phyloP scores from a whole-genome alignment of 2,888 invertebrate genomes.

The Ceramica pisi region DNA sequence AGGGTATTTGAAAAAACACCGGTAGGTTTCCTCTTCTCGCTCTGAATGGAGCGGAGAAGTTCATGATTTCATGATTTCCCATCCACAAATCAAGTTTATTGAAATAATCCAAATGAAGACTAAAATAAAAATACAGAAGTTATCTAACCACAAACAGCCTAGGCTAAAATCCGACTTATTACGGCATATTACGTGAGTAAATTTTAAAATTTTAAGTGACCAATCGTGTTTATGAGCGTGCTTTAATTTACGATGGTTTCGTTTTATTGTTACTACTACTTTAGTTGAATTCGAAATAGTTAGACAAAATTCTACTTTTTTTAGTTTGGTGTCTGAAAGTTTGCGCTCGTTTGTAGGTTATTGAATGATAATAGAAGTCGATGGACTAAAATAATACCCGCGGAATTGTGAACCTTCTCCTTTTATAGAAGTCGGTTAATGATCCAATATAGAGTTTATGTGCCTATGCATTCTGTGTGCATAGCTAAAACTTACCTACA shows the following conservation, averaged over 20 bases:
- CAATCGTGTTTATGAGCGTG: conserved; percentile 57
- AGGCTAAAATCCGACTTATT: conserved; percentile 8
- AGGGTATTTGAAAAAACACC: too few species aligned
- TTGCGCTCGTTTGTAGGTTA: too few species aligned
- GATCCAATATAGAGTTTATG: too few species aligned
- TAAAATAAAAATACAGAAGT: conserved; percentile 6
- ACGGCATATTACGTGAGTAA: conserved; percentile 36
- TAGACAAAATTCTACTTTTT: neutral
- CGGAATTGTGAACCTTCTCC: too few species aligned
- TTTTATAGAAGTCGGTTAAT: too few species aligned
- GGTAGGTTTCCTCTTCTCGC: too few species aligned
- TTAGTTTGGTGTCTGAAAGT: neutral
- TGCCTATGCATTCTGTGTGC: too few species aligned
- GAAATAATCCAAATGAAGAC: conserved; percentile 8
- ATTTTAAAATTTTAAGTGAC: conserved; percentile 34
- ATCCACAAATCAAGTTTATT: neutral
- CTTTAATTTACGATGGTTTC: conserved; percentile 46
- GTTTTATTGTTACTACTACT: conserved; percentile 35
- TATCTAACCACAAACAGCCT: conserved; percentile 7
- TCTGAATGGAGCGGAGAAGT: too few species aligned
- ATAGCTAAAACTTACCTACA: too few species aligned
- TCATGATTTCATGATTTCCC: too few species aligned
- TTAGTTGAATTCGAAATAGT: neutral
- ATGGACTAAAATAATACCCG: too few species aligned
- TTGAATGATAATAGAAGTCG: too few species aligned